Evolutionary conservation across 2,888 invertebrate species (phyloP).

Genomic region (Parasteatoda lunata): DNA sequence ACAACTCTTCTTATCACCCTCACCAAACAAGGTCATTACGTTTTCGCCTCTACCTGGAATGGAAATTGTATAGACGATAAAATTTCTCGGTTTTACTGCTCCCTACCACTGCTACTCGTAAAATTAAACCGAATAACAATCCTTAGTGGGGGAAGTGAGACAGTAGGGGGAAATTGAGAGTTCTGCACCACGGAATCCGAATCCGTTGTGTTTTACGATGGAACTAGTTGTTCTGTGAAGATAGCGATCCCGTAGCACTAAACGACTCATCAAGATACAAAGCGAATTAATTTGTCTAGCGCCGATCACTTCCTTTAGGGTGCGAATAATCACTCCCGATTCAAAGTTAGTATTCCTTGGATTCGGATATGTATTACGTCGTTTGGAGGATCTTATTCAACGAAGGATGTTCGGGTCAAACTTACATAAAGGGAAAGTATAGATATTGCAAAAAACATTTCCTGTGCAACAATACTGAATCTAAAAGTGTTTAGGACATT

Average conservation of each 20-base stretch:
- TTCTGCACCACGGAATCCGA: conserved; percentile 32
- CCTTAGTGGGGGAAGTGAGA: neutral
- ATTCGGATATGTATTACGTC: conserved; percentile 29
- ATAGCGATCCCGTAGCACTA: conserved; percentile 46
- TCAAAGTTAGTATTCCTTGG: conserved; percentile 9
- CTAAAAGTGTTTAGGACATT: no score
- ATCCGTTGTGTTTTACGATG: conserved; percentile 58
- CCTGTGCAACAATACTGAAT: no score
- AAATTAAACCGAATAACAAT: conserved; percentile 64
- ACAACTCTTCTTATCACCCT: conserved; percentile 48
- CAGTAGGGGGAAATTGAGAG: conserved; percentile 5
- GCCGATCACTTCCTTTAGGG: conserved; percentile 53
- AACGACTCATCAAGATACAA: conserved; percentile 68
- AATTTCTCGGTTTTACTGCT: conserved; percentile 52
- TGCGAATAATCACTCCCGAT: conserved; percentile 48
- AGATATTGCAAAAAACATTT: conserved; percentile 10
- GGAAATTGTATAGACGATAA: conserved; percentile 49
- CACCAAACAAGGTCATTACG: conserved; percentile 61
- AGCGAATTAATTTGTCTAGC: conserved; percentile 62
- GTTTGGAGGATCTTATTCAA: conserved; percentile 24
- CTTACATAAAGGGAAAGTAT: conserved; percentile 16
- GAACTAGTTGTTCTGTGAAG: conserved; percentile 11
- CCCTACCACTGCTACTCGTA: conserved; percentile 49
- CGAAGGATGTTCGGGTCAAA: conserved; percentile 7
- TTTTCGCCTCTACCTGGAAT: conserved; percentile 18